These are phyloP conservation scores for Drosophila sucinea DNA, from an alignment of 1,140 invertebrate species.

Conservation along the genomic window DNA sequence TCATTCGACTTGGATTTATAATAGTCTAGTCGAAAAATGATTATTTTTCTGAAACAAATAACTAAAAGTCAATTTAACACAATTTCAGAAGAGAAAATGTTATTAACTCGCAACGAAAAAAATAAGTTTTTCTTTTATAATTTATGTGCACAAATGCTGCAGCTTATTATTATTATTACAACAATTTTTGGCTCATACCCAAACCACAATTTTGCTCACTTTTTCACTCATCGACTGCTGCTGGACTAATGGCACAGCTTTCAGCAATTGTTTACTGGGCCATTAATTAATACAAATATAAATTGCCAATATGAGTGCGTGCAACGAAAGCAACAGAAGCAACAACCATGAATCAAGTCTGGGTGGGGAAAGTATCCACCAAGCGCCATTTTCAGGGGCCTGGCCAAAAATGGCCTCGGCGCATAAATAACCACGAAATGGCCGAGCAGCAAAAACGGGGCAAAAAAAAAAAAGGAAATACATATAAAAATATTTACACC, in stretches of 20 bases:
- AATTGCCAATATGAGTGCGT: constrained; percentile 80
- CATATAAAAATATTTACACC: constrained; percentile 21
- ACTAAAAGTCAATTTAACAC: constrained; percentile 52
- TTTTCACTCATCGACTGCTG: constrained; percentile 30
- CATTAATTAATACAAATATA: constrained; percentile 82
- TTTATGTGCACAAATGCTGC: constrained; percentile 44
- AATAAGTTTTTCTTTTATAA: constrained; percentile 34
- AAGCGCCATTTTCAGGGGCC: constrained; percentile 23
- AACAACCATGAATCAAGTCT: constrained; percentile 64
- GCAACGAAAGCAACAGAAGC: constrained; percentile 51
- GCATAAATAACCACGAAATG: constrained; percentile 81
- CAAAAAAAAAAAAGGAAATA: constrained; percentile 34
- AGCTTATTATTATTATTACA: constrained; percentile 56
- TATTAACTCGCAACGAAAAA: constrained; percentile 58
- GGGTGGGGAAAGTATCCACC: constrained; percentile 29
- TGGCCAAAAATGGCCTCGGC: constrained; percentile 46
- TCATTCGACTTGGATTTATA: constrained; percentile 36
- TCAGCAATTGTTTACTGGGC: constrained; percentile 81
- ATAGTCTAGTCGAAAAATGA: constrained; percentile 44
- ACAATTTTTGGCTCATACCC: constrained; percentile 21
- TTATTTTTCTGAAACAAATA: constrained; percentile 25
- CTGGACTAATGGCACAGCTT: constrained; percentile 74
- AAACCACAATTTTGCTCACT: constrained; percentile 9
- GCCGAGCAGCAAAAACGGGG: constrained; percentile 58
- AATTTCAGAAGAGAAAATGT: constrained; percentile 58